Conservation (phyloP, 2,797 vertebrate genomes). For the Myiotriccus ornatus region DNA sequence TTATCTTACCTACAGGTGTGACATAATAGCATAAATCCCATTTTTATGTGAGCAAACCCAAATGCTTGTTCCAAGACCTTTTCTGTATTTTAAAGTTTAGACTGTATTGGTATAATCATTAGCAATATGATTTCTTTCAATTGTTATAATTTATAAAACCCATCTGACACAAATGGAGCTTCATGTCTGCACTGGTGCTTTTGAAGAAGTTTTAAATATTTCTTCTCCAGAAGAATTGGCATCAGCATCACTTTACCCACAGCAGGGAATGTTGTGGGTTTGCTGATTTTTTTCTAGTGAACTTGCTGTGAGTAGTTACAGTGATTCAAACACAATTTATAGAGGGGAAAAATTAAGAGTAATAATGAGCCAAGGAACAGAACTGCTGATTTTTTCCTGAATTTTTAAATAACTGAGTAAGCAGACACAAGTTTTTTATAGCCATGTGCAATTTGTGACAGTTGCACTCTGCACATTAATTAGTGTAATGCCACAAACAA, state of each 20-base stretch:
- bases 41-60: background rate
- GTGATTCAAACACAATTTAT: background rate
- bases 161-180: background rate
- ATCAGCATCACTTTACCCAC: background rate
- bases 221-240: background rate
- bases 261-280: background rate
- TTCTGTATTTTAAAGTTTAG: background rate
- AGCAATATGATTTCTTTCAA: background rate
- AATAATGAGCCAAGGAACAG: background rate
- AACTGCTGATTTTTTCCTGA: background rate
- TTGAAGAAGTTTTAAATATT: background rate
- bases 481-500: background rate
- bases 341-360: background rate
- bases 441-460: background rate
- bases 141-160: background rate
- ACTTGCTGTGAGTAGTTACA: background rate
- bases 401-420: background rate
- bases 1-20: background rate
- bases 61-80: background rate
- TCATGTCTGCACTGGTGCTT: background rate
- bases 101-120: background rate
- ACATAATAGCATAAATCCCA: background rate
- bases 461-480: background rate
- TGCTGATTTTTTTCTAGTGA: background rate
- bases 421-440: background rate